A percentile compares a stretch with the other conserved stretches of the same genome.
Conservation (phyloP, 2,888 invertebrate genomes). For the Yponomeuta plumbellus region DNA sequence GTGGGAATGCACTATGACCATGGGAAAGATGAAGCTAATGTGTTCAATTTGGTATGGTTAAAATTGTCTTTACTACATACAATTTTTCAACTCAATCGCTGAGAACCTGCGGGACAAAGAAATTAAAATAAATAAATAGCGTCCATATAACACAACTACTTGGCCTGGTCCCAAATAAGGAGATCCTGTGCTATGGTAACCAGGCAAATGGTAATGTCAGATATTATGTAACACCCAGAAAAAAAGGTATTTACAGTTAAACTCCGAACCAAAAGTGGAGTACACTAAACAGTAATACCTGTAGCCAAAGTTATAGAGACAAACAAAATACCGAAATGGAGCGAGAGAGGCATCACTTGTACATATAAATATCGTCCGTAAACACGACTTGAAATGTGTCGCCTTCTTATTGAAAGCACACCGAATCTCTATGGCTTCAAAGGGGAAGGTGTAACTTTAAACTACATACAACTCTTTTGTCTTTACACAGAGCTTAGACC, state of each 20-base stretch:
- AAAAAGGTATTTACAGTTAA: neutral
- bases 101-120: neutral
- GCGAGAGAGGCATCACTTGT: slow-evolving; percentile 54
- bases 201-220: no score
- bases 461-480: neutral
- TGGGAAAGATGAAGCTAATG: neutral
- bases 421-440: neutral
- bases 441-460: neutral
- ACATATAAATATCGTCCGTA: slow-evolving; percentile 56
- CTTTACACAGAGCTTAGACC: neutral
- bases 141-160: no score
- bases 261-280: neutral
- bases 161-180: no score
- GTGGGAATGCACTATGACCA: neutral
- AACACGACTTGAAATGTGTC: slow-evolving; percentile 35
- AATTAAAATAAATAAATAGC: neutral
- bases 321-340: slow-evolving; percentile 26
- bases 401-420: neutral
- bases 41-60: neutral
- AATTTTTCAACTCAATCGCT: no score
- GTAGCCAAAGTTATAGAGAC: slow-evolving; percentile 9
- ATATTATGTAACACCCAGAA: neutral
- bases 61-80: no score
- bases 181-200: no score
- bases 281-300: neutral